Percentiles rank a stretch among this genome's conserved stretches.
Evolutionary conservation across 1,140 invertebrate genomes (phyloP).

Genomic region (Conus ventricosus): DNA sequence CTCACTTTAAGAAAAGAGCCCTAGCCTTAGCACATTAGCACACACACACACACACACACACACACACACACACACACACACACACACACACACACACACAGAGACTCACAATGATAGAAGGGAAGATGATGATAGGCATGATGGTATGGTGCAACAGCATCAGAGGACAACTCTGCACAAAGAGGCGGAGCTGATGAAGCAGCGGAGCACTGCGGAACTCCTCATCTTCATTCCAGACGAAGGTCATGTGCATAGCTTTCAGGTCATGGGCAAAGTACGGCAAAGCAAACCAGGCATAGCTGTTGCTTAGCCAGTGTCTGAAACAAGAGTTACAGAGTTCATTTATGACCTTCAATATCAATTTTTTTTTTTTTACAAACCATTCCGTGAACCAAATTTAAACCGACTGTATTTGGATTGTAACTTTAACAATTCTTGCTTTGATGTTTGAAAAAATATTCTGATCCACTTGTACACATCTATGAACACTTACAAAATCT

Average conservation of each 20-base stretch:
- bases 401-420: too few relatives aligned
- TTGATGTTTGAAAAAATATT: too few relatives aligned
- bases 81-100: neutral
- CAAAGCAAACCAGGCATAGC: slow-evolving; percentile 85
- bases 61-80: too few relatives aligned
- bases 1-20: too few relatives aligned
- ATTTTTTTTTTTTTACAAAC: too few relatives aligned
- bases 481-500: too few relatives aligned
- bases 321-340: slow-evolving; percentile 35
- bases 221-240: slow-evolving; percentile 45
- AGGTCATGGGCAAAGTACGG: slow-evolving; percentile 86
- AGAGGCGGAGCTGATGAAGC: slow-evolving; percentile 66
- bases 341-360: neutral
- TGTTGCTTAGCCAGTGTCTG: slow-evolving; percentile 82
- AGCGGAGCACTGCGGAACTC: slow-evolving; percentile 56
- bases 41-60: too few relatives aligned
- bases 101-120: slow-evolving; percentile 59
- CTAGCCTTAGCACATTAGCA: too few relatives aligned
- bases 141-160: slow-evolving; percentile 85
- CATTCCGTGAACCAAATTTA: too few relatives aligned
- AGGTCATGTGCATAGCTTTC: slow-evolving; percentile 74
- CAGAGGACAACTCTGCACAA: slow-evolving; percentile 80
- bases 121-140: slow-evolving; percentile 73
- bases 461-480: too few relatives aligned
- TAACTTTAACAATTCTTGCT: too few relatives aligned